Evolutionary conservation across 2,888 invertebrate genomes (phyloP).

Genomic region (Scaptodrosophila latifasciaeformis): DNA sequence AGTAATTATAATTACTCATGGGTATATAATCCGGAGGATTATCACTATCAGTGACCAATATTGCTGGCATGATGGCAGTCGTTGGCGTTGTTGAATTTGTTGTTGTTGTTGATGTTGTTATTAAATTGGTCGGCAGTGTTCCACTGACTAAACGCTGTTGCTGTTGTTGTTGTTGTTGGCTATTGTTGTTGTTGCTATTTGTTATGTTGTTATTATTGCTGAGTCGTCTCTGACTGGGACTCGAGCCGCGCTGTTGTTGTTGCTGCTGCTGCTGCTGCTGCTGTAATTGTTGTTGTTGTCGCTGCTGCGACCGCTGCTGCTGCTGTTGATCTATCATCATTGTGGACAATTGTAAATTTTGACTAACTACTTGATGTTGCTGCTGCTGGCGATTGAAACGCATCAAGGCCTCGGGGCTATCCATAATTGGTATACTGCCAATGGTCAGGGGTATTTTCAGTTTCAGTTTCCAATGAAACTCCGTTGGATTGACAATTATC

Average conservation of each 20-base stretch:
- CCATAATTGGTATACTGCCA: conserved; percentile 78
- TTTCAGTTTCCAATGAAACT: conserved; percentile 81
- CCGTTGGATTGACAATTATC: conserved; percentile 77
- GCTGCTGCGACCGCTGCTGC: conserved; percentile 18
- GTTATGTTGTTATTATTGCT: conserved; percentile 27
- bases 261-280: conserved; percentile 14
- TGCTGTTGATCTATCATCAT: conserved; percentile 37
- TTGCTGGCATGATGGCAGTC: conserved; percentile 62
- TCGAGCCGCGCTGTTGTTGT: conserved; percentile 7
- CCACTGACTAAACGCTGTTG: conserved; percentile 34
- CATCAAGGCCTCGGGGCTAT: conserved; percentile 74
- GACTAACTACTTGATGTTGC: conserved; percentile 63
- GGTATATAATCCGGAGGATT: conserved; percentile 73
- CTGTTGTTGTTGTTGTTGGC: conserved; percentile 42
- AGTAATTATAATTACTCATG: conserved; percentile 65
- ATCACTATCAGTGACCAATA: conserved; percentile 68
- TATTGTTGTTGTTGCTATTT: conserved; percentile 36
- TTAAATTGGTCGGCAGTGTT: conserved; percentile 44
- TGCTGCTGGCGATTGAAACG: conserved; percentile 53
- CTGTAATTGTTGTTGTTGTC: conserved; percentile 11
- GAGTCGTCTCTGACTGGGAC: too few species aligned
- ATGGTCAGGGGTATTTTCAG: conserved; percentile 82
- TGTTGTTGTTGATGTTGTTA: conserved; percentile 31
- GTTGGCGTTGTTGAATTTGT: conserved; percentile 51
- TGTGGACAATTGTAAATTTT: conserved; percentile 56